Base-by-base conservation (phyloP, 2,797 vertebrate species). In the Leucoraja ocellata region DNA sequence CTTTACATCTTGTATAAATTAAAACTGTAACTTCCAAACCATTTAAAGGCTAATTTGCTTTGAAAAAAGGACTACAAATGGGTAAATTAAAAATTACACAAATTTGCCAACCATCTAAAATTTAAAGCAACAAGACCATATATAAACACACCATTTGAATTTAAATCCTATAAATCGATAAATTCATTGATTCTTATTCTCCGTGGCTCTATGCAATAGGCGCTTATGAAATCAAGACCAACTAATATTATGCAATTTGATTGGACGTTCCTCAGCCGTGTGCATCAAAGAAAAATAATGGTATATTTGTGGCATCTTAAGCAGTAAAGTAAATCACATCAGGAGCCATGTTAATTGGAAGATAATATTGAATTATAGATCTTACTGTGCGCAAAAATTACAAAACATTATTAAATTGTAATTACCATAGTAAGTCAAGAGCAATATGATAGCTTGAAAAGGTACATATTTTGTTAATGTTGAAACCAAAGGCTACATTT, bases 351-450 rank as follows among this genome's bases (percentile, higher is more conserved):
- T 71, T 54, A 74, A 74, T 76, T 28, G 4, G 71, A 23, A 54
- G n/a, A 74, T 54, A 92, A 76, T 74, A 92, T 36, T 76, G 25
- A 63, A 68, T 21, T 68, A 65, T 36, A 63, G 65, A 88, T 71
- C 68, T 71, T 4, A 91, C 54, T 74, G 46, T 54, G 71, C 76
- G 39, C 39, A 92, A 92, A 92, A 91, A 91, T 28, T 18, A 92
- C 39, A 76, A 92, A 74, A 91, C 90, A 92, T 25, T 92, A 54
- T 76, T 92, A 58, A 92, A 54, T 10, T 7, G 46, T 16, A 54
- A 54, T 54, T 92, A 92, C 8, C 36, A 46, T 28, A 84, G 28
- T 58, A 92, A 58, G 36, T 54, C 46, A 46, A 76, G 25, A 58
- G 25, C 46, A 76, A 46, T 46, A 91, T 73, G 58, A 92, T 54